A percentile compares a stretch with the other conserved stretches of the same genome.
phyloP scores from a whole-genome alignment of 2,888 invertebrate species.

The Automeris io region DNA sequence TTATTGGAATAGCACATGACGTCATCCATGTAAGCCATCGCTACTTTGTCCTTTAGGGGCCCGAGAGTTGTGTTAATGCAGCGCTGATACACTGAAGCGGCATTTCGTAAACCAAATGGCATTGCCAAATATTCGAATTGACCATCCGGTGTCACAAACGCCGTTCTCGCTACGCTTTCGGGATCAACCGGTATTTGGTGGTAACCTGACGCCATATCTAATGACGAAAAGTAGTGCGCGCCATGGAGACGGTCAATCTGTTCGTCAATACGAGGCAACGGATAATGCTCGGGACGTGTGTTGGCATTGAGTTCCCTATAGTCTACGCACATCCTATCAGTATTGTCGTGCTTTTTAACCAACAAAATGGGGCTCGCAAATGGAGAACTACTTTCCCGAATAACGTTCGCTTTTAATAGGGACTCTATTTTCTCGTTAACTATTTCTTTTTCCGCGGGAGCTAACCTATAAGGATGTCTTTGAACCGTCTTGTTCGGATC shows the following conservation, averaged over 20 bases:
- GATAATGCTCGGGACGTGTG: slow-evolving; percentile 14
- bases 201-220: slow-evolving; percentile 15
- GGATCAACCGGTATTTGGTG: slow-evolving; percentile 18
- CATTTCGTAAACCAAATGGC: slow-evolving; percentile 27
- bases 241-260: slow-evolving; percentile 12
- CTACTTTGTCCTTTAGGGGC: slow-evolving; percentile 9
- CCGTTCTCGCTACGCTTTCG: slow-evolving; percentile 23
- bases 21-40: slow-evolving; percentile 28
- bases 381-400: slow-evolving; percentile 25
- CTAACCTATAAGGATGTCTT: slow-evolving; percentile 24
- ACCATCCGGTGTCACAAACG: slow-evolving; percentile 27
- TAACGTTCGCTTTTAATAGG: slow-evolving; percentile 23
- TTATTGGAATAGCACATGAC: slow-evolving; percentile 18
- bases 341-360: slow-evolving; percentile 26
- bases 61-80: slow-evolving; percentile 5
- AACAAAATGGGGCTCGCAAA: slow-evolving; percentile 25
- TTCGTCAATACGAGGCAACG: slow-evolving; percentile 12
- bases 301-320: slow-evolving; percentile 13
- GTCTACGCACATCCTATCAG: slow-evolving; percentile 15
- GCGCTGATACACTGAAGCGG: slow-evolving; percentile 16
- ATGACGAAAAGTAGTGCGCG: slow-evolving; percentile 5
- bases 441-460: slow-evolving; percentile 24
- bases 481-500: slow-evolving; percentile 19
- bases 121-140: slow-evolving; percentile 25
- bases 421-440: slow-evolving; percentile 21